Evolutionary conservation across 2,888 invertebrate species (phyloP).

Genomic region (Lymantria monacha): DNA sequence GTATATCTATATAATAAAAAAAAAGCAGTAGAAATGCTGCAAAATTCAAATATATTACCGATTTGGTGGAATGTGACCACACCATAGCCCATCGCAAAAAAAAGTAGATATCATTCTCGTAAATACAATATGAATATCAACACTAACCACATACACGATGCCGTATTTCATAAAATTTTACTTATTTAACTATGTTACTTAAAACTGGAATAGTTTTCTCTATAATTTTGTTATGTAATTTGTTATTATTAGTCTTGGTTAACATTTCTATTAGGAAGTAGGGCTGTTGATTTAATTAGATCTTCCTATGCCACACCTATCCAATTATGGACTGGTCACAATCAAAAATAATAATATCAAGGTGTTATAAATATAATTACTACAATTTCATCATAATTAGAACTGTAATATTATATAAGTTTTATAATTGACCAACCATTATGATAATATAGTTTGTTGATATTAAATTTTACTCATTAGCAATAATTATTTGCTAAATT

Average conservation of each 20-base stretch:
- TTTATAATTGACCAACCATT: background rate
- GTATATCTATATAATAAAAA: no score
- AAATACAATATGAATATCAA: no score
- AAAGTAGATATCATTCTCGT: no score
- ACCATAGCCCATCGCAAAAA: no score
- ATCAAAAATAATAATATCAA: background rate
- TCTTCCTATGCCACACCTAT: background rate
- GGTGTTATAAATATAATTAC: background rate
- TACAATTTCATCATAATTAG: background rate
- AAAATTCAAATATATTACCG: no score
- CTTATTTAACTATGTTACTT: slow-evolving; percentile 5
- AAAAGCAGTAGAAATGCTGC: no score
- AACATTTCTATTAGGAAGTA: slow-evolving; percentile 5
- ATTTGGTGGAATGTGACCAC: no score
- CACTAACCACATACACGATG: no score
- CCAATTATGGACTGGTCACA: background rate
- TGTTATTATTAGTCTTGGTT: slow-evolving; percentile 4
- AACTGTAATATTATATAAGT: background rate
- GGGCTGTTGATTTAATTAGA: slow-evolving; percentile 2
- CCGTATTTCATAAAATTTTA: no score
- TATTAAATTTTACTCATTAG: background rate
- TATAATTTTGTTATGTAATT: slow-evolving; percentile 5
- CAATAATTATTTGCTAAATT: background rate
- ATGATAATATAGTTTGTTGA: background rate
- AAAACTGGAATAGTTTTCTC: slow-evolving; percentile 1